Percentiles rank a stretch among this genome's conserved stretches.
These are phyloP conservation scores for Thamnophis sirtalis DNA, from an alignment of 2,113 vertebrate species.

Conservation along the genomic window DNA sequence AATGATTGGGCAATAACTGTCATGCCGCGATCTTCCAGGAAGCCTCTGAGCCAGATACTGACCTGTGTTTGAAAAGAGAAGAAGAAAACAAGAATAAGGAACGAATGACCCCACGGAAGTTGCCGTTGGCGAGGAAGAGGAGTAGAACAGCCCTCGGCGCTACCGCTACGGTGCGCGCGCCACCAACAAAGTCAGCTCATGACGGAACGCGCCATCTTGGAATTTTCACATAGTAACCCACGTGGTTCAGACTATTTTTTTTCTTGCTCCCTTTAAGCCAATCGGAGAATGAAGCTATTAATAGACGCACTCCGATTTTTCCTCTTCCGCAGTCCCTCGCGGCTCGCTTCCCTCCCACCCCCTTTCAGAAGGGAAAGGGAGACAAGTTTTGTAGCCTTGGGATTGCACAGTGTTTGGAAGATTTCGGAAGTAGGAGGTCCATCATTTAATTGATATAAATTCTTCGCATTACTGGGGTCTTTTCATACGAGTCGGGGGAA, in stretches of 20 bases:
- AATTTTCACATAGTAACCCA: constrained; percentile 50
- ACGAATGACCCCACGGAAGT: background rate
- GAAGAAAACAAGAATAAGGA: background rate
- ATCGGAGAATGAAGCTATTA: constrained; percentile 50
- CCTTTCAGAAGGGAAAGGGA: background rate
- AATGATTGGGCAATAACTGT: background rate
- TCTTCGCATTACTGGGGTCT: background rate
- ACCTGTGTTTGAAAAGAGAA: background rate
- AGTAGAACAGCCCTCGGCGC: background rate
- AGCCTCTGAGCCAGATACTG: background rate
- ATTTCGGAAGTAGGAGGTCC: background rate
- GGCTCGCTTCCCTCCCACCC: background rate
- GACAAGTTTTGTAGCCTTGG: background rate
- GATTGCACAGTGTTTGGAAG: background rate
- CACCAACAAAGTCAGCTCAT: constrained; percentile 47
- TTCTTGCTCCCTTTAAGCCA: constrained; percentile 7
- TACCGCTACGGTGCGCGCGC: background rate
- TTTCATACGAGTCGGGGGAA: background rate
- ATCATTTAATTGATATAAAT: background rate
- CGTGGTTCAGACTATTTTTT: constrained; percentile 42
- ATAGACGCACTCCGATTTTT: constrained; percentile 25
- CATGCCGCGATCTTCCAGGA: background rate
- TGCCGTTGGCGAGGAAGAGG: background rate
- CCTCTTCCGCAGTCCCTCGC: no score
- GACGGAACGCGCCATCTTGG: constrained; percentile 61